phyloP scores from a whole-genome alignment of 2,797 vertebrate species.

The Selene dorsalis region DNA sequence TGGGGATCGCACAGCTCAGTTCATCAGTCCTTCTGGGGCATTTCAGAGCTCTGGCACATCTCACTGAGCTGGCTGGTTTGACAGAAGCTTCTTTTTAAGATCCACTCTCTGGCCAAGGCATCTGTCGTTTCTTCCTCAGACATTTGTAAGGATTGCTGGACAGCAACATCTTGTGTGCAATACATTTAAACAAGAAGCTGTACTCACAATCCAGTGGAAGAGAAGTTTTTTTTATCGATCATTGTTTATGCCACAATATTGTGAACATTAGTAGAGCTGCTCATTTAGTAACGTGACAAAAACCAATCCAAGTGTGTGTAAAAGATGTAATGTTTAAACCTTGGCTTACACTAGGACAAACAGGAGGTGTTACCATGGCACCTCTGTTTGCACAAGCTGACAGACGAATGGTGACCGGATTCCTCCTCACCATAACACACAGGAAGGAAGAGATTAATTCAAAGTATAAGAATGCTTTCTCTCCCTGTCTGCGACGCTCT shows the following conservation, averaged over 20 bases:
- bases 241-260: neutral
- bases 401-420: conserved; percentile 59
- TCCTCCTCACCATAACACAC: conserved; percentile 52
- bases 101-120: neutral
- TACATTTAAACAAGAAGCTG: neutral
- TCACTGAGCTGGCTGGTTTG: conserved; percentile 26
- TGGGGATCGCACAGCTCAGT: conserved; percentile 52
- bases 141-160: neutral
- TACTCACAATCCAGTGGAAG: neutral
- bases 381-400: conserved; percentile 59
- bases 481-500: neutral
- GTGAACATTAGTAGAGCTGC: conserved; percentile 17
- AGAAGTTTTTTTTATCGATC: conserved; percentile 2
- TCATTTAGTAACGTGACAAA: conserved; percentile 24
- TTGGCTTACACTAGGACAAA: conserved; percentile 42
- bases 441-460: conserved; percentile 68
- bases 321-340: conserved; percentile 51
- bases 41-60: conserved; percentile 49
- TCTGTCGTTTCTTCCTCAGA: neutral
- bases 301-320: neutral
- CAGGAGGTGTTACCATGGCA: conserved; percentile 68
- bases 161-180: neutral
- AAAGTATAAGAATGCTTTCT: conserved; percentile 26
- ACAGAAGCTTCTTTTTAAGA: conserved; percentile 29
- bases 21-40: conserved; percentile 40